These are phyloP conservation scores for Phaenicophaeus curvirostris DNA, from an alignment of 2,797 vertebrate species.

Conservation along the genomic window DNA sequence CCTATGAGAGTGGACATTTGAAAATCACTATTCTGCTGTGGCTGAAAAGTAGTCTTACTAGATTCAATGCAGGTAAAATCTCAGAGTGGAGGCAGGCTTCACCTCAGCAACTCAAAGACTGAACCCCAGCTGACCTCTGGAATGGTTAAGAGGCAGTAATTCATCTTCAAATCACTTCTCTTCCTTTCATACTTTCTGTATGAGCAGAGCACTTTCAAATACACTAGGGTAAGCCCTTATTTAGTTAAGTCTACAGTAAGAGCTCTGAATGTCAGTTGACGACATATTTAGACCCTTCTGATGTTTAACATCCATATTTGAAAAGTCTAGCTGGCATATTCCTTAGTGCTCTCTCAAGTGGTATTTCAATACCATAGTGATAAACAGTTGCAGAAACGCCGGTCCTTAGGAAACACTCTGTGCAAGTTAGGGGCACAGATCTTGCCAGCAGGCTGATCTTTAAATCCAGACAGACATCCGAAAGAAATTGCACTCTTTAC, in stretches of 20 bases:
- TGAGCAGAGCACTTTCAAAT: neutral
- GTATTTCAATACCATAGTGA: neutral
- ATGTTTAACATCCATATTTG: neutral
- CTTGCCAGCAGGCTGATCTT: slow-evolving; percentile 3
- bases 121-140: neutral
- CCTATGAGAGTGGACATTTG: neutral
- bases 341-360: neutral
- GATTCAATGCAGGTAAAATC: neutral
- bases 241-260: neutral
- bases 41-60: neutral
- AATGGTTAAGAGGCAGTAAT: neutral
- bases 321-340: neutral
- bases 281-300: neutral
- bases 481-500: neutral
- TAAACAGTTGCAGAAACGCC: neutral
- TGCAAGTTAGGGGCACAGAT: neutral
- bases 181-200: neutral
- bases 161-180: neutral
- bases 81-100: neutral
- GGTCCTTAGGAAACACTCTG: neutral
- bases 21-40: neutral
- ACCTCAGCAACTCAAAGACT: neutral
- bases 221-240: neutral
- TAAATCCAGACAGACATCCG: neutral
- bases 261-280: neutral